Conservation (phyloP, 2,888 invertebrate species). For the Scaptomyza flava region DNA sequence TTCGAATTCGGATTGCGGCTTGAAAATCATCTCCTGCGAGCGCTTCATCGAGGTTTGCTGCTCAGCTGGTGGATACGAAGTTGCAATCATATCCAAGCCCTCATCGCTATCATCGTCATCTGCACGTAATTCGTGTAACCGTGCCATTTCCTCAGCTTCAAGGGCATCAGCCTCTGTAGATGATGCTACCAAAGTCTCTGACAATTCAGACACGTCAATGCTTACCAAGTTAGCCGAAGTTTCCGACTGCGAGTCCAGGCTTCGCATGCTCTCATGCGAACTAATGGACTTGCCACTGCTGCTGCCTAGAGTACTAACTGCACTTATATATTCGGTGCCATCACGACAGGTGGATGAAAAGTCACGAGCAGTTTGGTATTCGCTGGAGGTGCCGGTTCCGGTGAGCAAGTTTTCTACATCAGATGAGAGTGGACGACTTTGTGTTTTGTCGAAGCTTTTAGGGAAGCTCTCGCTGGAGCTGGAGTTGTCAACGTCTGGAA, state of each 20-base stretch:
- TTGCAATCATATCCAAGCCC: constrained; percentile 82
- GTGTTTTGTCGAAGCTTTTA: constrained; percentile 93
- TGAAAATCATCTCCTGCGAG: constrained; percentile 95
- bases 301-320: constrained; percentile 90
- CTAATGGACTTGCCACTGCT: constrained; percentile 86
- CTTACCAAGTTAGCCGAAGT: constrained; percentile 95
- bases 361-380: constrained; percentile 94
- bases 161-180: constrained; percentile 88
- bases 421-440: constrained; percentile 92
- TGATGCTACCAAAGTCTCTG: constrained; percentile 96
- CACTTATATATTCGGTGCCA: constrained; percentile 94
- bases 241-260: constrained; percentile 90
- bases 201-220: constrained; percentile 95
- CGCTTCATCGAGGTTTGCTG: constrained; percentile 91
- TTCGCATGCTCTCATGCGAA: constrained; percentile 95
- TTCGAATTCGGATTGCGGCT: constrained; percentile 86
- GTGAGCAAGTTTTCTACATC: constrained; percentile 93
- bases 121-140: constrained; percentile 87
- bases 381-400: constrained; percentile 87
- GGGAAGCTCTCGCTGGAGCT: constrained; percentile 96
- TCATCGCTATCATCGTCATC: constrained; percentile 85
- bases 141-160: constrained; percentile 85
- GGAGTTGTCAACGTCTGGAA: constrained; percentile 92
- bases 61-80: constrained; percentile 66
- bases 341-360: constrained; percentile 91